Conservation (phyloP, 2,797 vertebrate species). For the Distichodus sexfasciatus region DNA sequence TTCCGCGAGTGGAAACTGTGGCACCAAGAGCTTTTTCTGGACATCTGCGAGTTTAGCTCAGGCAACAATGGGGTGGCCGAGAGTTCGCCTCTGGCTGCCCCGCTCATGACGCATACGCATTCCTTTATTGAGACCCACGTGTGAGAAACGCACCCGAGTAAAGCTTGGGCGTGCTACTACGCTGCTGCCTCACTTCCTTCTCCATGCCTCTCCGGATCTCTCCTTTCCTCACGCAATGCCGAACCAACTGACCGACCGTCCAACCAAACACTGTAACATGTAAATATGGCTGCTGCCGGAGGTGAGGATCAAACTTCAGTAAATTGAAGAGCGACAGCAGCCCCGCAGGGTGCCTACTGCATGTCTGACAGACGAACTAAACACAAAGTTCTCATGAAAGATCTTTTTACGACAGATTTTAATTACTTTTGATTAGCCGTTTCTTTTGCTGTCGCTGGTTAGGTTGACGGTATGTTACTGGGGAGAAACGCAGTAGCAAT, state of each 20-base stretch:
- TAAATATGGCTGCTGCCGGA: slow-evolving; percentile 75
- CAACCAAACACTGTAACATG: slow-evolving; percentile 77
- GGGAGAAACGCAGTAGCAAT: slow-evolving; percentile 79
- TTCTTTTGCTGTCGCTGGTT: slow-evolving; percentile 55
- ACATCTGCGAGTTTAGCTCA: slow-evolving; percentile 85
- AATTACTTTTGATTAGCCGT: slow-evolving; percentile 53
- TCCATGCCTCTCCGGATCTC: slow-evolving; percentile 7
- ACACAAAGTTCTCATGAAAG: slow-evolving; percentile 12
- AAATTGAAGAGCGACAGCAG: slow-evolving; percentile 81
- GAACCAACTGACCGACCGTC: slow-evolving; percentile 41
- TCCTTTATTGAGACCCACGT: slow-evolving; percentile 90
- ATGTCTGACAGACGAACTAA: slow-evolving; percentile 74
- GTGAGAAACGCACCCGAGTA: slow-evolving; percentile 60
- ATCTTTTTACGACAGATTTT: slow-evolving; percentile 58
- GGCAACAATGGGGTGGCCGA: slow-evolving; percentile 81
- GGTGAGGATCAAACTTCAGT: slow-evolving; percentile 76
- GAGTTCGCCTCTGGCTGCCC: slow-evolving; percentile 71
- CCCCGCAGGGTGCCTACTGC: slow-evolving; percentile 88
- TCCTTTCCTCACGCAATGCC: not conserved
- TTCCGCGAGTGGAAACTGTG: slow-evolving; percentile 88
- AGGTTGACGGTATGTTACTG: slow-evolving; percentile 68
- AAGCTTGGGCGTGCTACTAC: not conserved
- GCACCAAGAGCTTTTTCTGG: slow-evolving; percentile 86
- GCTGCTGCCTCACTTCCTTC: not conserved
- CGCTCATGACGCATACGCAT: slow-evolving; percentile 84